phyloP scores from a whole-genome alignment of 2,888 invertebrate species.

The Andrena dorsata region DNA sequence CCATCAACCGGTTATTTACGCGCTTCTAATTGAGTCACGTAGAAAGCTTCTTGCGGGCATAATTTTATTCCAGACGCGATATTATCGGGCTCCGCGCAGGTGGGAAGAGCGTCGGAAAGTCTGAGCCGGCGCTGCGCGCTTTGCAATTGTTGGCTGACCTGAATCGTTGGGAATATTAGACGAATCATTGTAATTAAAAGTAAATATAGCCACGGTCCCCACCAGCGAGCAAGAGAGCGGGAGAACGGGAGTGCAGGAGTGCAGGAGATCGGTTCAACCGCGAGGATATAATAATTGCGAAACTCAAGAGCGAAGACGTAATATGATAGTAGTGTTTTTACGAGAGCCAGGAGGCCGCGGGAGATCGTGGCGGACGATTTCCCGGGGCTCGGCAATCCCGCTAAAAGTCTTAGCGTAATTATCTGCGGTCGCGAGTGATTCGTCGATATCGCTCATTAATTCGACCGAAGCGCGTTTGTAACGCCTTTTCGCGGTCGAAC shows the following conservation, averaged over 20 bases:
- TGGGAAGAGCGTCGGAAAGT: slow-evolving; percentile 13
- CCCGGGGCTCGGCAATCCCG: slow-evolving; percentile 7
- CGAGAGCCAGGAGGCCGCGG: neutral
- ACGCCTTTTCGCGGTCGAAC: neutral
- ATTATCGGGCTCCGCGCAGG: slow-evolving; percentile 19
- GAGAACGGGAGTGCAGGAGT: neutral
- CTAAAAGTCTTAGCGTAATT: slow-evolving; percentile 34
- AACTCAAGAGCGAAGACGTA: slow-evolving; percentile 11
- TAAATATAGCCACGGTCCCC: slow-evolving; percentile 32
- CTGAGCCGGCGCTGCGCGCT: neutral
- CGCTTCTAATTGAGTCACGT: slow-evolving; percentile 49
- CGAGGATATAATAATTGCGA: slow-evolving; percentile 36
- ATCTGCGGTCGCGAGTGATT: neutral
- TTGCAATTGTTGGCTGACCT: slow-evolving; percentile 24
- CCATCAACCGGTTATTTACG: slow-evolving; percentile 40
- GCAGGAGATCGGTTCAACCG: neutral
- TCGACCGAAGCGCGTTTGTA: slow-evolving; percentile 1
- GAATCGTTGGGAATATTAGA: slow-evolving; percentile 35
- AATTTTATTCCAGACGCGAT: slow-evolving; percentile 28
- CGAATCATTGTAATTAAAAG: slow-evolving; percentile 58
- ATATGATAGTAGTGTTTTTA: slow-evolving; percentile 10
- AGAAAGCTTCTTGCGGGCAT: slow-evolving; percentile 30
- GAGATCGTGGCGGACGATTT: slow-evolving; percentile 6
- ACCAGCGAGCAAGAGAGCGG: neutral
- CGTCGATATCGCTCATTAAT: slow-evolving; percentile 8